A percentile compares a stretch with the other conserved stretches of the same genome.
These are phyloP conservation scores for Acanthosoma haemorrhoidale DNA, from an alignment of 2,888 invertebrate species.

Conservation along the genomic window DNA sequence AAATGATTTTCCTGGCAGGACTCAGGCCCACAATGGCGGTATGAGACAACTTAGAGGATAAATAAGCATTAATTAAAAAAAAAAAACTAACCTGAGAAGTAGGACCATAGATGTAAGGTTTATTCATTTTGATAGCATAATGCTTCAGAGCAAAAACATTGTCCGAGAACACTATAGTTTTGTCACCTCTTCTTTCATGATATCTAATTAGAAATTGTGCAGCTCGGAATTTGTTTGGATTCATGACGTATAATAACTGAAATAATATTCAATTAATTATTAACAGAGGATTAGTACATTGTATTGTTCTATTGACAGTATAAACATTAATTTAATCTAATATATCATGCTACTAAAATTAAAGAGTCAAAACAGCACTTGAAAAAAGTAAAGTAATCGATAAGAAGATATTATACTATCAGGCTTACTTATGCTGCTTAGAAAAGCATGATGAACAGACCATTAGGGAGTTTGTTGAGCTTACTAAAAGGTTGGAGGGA, in stretches of 20 bases:
- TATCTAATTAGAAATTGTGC: conserved; percentile 92
- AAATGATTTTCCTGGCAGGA: not conserved
- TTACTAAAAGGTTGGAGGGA: too few relatives aligned
- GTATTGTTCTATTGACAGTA: too few relatives aligned
- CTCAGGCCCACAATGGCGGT: not conserved
- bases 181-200: conserved; percentile 92
- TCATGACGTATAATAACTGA: conserved; percentile 90
- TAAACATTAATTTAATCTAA: too few relatives aligned
- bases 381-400: too few relatives aligned
- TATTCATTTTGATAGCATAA: conserved; percentile 95
- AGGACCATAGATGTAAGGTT: conserved; percentile 97
- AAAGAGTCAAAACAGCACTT: too few relatives aligned
- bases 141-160: conserved; percentile 97
- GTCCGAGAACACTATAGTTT: conserved; percentile 98
- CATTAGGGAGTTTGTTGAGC: too few relatives aligned
- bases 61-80: not conserved
- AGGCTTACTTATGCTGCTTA: too few relatives aligned
- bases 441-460: too few relatives aligned
- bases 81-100: conserved; percentile 61
- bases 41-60: too few relatives aligned
- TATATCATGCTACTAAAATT: too few relatives aligned
- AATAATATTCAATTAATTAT: conserved; percentile 38
- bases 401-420: too few relatives aligned
- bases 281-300: not conserved
- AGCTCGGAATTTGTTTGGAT: conserved; percentile 95